Conservation (phyloP, 2,113 vertebrate genomes). For the Zosterops borbonicus region DNA sequence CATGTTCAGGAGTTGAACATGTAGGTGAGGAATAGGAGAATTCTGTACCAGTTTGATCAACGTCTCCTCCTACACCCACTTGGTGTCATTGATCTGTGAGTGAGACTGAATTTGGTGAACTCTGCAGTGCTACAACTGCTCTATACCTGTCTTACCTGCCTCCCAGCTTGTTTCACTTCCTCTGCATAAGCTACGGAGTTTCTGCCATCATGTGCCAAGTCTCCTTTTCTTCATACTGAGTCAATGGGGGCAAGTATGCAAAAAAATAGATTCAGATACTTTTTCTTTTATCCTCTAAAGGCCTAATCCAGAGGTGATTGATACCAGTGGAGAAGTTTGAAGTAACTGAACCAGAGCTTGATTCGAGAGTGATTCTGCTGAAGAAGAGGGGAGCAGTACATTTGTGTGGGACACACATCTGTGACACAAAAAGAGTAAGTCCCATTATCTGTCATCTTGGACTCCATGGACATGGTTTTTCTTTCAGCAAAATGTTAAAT, state of each 20-base stretch:
- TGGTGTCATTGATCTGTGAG: not conserved
- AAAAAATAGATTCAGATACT: not conserved
- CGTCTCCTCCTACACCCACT: not conserved
- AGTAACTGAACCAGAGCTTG: not conserved
- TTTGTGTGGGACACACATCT: not conserved
- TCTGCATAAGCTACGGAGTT: not conserved
- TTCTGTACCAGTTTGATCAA: not conserved
- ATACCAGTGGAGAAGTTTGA: not conserved
- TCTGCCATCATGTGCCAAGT: not conserved
- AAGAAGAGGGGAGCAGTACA: not conserved
- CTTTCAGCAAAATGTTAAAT: slow-evolving; percentile 5
- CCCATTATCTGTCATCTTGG: not conserved
- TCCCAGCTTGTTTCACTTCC: not conserved
- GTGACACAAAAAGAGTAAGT: not conserved
- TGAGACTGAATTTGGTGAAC: not conserved
- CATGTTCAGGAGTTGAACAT: not conserved
- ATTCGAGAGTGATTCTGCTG: not conserved
- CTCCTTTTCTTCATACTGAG: not conserved
- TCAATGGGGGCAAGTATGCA: not conserved
- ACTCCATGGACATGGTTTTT: not conserved
- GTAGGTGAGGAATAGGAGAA: not conserved
- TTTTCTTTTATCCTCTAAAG: not conserved
- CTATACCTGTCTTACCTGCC: not conserved
- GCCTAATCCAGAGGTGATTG: not conserved
- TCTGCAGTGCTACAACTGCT: not conserved